These are phyloP conservation scores for Florisuga fusca DNA, from an alignment of 2,797 vertebrate genomes.

Conservation along the genomic window DNA sequence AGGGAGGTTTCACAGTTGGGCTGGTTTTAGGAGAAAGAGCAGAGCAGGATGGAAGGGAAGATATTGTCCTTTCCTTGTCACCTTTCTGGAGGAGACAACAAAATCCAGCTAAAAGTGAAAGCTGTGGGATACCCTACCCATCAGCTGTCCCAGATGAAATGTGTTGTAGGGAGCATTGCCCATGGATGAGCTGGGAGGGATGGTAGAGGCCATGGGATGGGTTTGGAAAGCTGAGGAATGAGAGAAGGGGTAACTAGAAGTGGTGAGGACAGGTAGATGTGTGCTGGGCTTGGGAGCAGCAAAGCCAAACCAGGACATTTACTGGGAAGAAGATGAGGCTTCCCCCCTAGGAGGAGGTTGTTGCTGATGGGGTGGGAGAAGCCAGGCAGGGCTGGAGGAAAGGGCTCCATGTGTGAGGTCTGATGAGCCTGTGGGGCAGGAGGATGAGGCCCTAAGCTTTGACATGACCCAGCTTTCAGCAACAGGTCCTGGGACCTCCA, in stretches of 20 bases:
- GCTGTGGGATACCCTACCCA: background rate
- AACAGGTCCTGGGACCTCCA: background rate
- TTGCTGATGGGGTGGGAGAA: background rate
- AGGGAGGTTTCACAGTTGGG: background rate
- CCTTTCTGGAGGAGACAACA: background rate
- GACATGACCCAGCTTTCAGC: background rate
- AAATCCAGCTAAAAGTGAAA: background rate
- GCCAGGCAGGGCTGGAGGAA: background rate
- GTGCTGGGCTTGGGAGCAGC: background rate
- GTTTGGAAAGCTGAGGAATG: background rate
- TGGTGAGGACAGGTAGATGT: rapidly evolving
- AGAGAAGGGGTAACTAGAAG: background rate
- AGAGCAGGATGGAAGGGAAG: background rate
- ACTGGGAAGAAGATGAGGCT: background rate
- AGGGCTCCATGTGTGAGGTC: background rate
- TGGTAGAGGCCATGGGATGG: background rate
- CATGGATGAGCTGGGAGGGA: background rate
- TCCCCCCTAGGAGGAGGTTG: background rate
- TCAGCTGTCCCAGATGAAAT: background rate
- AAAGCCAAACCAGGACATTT: background rate
- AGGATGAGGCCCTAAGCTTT: background rate
- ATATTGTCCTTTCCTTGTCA: background rate
- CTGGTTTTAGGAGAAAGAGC: background rate
- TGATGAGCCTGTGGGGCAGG: background rate
- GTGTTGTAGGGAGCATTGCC: rapidly evolving